Evolutionary conservation across 2,888 invertebrate species (phyloP).

Genomic region (Drosophila melanosoma): DNA sequence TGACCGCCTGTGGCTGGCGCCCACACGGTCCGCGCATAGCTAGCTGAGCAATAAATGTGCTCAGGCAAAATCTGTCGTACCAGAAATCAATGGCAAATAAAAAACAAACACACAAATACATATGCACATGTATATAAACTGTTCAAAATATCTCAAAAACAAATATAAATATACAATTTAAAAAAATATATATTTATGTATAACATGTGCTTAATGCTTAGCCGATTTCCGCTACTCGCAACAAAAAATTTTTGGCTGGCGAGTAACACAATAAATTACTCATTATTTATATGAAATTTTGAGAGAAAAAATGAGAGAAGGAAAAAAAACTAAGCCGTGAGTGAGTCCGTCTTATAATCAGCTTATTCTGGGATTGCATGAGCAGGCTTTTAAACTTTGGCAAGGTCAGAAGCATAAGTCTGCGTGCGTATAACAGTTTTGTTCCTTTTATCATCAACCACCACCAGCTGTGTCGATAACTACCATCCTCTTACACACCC

Average conservation of each 20-base stretch:
- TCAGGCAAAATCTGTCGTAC: constrained; percentile 14
- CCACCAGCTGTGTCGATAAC: constrained; percentile 12
- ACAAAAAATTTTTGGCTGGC: neutral
- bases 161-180: constrained; percentile 5
- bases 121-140: neutral
- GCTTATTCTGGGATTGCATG: constrained; percentile 45
- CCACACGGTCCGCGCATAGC: constrained; percentile 34
- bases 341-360: constrained; percentile 1
- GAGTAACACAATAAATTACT: neutral
- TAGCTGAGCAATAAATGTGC: constrained; percentile 6
- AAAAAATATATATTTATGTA: too few species aligned
- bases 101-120: constrained; percentile 7
- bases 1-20: constrained; percentile 27
- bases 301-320: neutral
- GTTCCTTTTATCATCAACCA: neutral
- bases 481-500: neutral
- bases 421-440: constrained; percentile 50
- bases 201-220: neutral
- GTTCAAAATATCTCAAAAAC: neutral
- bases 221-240: neutral
- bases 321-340: neutral
- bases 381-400: constrained; percentile 57
- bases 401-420: constrained; percentile 54
- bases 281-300: neutral
- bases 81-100: constrained; percentile 39